Percentiles rank a stretch among this genome's conserved stretches.
Evolutionary conservation across 2,797 vertebrate genomes (phyloP).

Genomic region (Lagodon rhomboides): DNA sequence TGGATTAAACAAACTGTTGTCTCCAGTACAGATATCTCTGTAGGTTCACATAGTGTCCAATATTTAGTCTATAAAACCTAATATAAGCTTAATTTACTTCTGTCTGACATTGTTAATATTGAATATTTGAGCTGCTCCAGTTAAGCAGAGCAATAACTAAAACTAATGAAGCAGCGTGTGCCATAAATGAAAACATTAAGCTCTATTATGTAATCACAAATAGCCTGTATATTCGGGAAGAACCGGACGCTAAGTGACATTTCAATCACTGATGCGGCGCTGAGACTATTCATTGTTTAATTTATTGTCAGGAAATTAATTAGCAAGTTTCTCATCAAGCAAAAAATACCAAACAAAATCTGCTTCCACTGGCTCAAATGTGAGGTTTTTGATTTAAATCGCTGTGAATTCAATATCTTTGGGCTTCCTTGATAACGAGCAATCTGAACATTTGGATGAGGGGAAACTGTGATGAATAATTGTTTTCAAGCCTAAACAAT

Average conservation of each 20-base stretch:
- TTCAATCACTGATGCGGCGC: neutral
- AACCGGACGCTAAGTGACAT: neutral
- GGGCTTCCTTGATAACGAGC: neutral
- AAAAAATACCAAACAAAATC: neutral
- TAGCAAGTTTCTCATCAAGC: neutral
- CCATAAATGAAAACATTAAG: neutral
- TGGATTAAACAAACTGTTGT: neutral
- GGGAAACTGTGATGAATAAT: neutral
- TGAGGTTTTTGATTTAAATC: neutral
- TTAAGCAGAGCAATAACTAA: neutral
- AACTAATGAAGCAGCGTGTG: neutral
- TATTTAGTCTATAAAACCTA: neutral
- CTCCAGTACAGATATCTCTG: neutral
- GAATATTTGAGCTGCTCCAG: neutral
- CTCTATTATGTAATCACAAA: neutral
- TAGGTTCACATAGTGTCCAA: neutral
- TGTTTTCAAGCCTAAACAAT: neutral
- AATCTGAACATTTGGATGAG: neutral
- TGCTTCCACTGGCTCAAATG: neutral
- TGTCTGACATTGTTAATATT: neutral
- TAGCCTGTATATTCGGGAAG: neutral
- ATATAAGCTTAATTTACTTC: neutral
- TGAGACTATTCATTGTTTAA: neutral
- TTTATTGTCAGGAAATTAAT: neutral
- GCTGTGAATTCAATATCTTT: neutral